A percentile compares a stretch with the other conserved stretches of the same genome.
phyloP scores from a whole-genome alignment of 2,888 invertebrate genomes.

The Unio pictorum region DNA sequence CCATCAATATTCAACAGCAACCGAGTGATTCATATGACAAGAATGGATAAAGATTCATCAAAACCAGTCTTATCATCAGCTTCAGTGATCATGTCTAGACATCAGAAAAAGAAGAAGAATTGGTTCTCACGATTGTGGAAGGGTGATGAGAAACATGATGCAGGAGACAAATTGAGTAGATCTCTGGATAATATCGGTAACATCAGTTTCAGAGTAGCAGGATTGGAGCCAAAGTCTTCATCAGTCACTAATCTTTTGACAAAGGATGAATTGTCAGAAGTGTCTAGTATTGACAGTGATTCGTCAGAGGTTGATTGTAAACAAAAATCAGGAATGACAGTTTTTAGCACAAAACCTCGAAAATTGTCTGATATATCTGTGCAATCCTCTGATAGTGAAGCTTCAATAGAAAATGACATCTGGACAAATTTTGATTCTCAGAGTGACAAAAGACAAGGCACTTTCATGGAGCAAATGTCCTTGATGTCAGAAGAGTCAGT shows the following conservation, averaged over 20 bases:
- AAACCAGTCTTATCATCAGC: constrained; percentile 44
- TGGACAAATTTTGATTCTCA: too few species aligned
- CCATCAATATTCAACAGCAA: too few species aligned
- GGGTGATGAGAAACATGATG: constrained; percentile 10
- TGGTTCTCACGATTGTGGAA: constrained; percentile 28
- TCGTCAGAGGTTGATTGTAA: constrained; percentile 6
- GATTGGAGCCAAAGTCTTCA: constrained; percentile 10
- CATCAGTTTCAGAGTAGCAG: constrained; percentile 16
- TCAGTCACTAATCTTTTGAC: constrained; percentile 10
- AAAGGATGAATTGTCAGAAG: constrained; percentile 21
- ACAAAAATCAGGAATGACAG: background rate
- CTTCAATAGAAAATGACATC: constrained; percentile 9
- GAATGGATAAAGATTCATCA: constrained; percentile 11
- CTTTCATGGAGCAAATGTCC: too few species aligned
- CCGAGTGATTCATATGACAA: too few species aligned
- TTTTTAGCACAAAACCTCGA: background rate
- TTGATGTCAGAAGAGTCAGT: too few species aligned
- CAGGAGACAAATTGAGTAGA: constrained; percentile 5
- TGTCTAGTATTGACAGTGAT: constrained; percentile 34
- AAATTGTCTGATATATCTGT: constrained; percentile 6
- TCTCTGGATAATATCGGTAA: constrained; percentile 31
- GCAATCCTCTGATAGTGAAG: constrained; percentile 25
- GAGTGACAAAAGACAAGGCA: too few species aligned
- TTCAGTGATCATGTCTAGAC: constrained; percentile 44
- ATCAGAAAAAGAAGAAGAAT: constrained; percentile 35